Evolutionary conservation across 2,113 vertebrate genomes (phyloP), one percentile per base, ranked within the genome.

Genomic region (Gobius niger): DNA sequence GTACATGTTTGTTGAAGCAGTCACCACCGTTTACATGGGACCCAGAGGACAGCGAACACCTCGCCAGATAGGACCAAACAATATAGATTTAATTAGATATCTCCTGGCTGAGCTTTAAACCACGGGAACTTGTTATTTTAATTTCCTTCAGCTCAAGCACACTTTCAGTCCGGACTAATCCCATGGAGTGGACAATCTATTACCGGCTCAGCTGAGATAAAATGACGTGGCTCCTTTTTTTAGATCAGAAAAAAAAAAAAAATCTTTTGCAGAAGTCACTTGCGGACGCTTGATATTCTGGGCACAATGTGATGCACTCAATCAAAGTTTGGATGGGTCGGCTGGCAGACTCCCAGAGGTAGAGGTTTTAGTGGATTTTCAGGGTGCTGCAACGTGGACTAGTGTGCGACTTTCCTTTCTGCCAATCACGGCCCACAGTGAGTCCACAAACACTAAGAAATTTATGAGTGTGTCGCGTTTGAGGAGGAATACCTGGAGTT

Each of bases 281-380:
- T 70, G 68, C 62, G 69, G 34, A 75, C 14, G 63, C 71, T 85
- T 85, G 81, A 76, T 81, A 88, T 85, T 73, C 83, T 50, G 63
- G 54, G 67, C 87, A 83, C 80, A 87, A 70, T 71, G 73, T 63
- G 81, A 82, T 63, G 70, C 76, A 78, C 81, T 83, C 79, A 86
- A 80, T 88, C 83, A 85, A 81, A 78, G 82, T 80, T 83, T 83
- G 80, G 83, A 78, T 69, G 80, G 84, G 70, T 68, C 72, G 75
- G 78, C 73, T 80, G 85, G 81, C 85, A 82, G 68, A 80, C 76
- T 75, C 80, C 87, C 73, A 77, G 73, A 86, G 54, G 14, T 80
- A 77, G 80, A 84, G 78, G 86, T 85, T 86, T 81, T 82, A 60
- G 77, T 79, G 84, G 87, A 77, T 89, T 88, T 85, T 83, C 62